Conservation (phyloP, 2,797 vertebrate genomes). For the Labroides dimidiatus region DNA sequence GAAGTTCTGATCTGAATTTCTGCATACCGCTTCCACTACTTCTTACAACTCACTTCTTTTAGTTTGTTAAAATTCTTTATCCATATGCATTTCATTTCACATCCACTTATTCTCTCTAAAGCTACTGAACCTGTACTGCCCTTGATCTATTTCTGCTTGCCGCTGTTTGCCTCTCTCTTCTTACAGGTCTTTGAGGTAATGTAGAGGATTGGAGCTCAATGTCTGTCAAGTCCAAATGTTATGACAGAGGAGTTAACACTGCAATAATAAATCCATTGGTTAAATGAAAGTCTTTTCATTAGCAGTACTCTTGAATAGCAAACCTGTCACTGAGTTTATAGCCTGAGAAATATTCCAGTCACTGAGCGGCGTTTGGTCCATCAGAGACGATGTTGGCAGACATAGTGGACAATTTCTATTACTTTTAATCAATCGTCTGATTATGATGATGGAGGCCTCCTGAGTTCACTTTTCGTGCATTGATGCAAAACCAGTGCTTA, state of each 20-base stretch:
- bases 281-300: neutral
- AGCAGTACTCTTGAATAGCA: neutral
- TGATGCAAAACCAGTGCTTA: too few species aligned
- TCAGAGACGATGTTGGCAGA: too few species aligned
- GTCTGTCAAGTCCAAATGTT: neutral
- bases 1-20: neutral
- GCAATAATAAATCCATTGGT: neutral
- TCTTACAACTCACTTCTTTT: conserved; percentile 1
- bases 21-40: neutral
- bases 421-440: too few species aligned
- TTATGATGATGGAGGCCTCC: too few species aligned
- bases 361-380: too few species aligned
- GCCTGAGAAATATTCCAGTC: neutral
- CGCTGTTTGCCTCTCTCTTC: conserved; percentile 32
- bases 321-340: too few species aligned
- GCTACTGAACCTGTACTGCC: conserved; percentile 6
- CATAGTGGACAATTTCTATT: too few species aligned
- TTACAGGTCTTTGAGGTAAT: conserved; percentile 21
- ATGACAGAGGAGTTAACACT: neutral
- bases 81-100: conserved; percentile 16
- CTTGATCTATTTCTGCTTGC: conserved; percentile 13
- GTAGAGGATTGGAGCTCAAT: neutral
- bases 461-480: too few species aligned
- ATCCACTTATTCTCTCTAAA: conserved; percentile 8
- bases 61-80: neutral